Evolutionary conservation across 2,888 invertebrate species (phyloP).

Genomic region (Meiosimyza decipiens): DNA sequence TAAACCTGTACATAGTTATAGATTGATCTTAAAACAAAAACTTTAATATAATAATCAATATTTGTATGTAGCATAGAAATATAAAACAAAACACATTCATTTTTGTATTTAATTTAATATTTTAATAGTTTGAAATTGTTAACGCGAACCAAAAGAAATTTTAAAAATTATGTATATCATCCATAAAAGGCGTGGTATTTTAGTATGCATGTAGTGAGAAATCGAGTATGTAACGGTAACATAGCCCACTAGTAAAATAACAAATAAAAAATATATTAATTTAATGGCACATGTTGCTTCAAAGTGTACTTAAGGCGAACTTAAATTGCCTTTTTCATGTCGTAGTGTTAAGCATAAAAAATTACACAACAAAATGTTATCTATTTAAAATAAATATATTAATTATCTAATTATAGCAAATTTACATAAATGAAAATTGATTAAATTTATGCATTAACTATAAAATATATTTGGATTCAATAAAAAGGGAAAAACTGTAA

Average conservation of each 20-base stretch:
- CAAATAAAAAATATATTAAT: conserved; percentile 9
- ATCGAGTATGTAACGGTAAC: too few relatives aligned
- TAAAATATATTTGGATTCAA: too few relatives aligned
- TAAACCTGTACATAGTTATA: not conserved
- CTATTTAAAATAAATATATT: too few relatives aligned
- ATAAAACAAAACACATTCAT: conserved; percentile 8
- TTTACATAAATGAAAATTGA: not conserved
- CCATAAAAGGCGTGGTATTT: not conserved
- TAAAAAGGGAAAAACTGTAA: too few relatives aligned
- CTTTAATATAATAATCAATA: not conserved
- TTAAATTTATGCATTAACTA: too few relatives aligned
- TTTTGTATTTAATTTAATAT: not conserved
- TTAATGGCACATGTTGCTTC: conserved; percentile 13
- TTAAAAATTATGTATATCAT: not conserved
- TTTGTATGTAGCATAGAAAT: not conserved
- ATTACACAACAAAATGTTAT: not conserved
- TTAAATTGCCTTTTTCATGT: conserved; percentile 21
- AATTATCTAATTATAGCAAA: conserved; percentile 21
- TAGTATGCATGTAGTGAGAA: not conserved
- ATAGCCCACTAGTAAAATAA: too few relatives aligned
- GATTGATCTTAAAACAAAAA: not conserved
- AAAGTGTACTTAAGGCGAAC: conserved; percentile 33
- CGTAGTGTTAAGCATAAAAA: not conserved
- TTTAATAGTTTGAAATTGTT: conserved; percentile 6
- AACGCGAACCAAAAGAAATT: conserved; percentile 11